Conservation (phyloP, 35 echinoderm and acorn worm genomes). For the Holothuria glaberrima region DNA sequence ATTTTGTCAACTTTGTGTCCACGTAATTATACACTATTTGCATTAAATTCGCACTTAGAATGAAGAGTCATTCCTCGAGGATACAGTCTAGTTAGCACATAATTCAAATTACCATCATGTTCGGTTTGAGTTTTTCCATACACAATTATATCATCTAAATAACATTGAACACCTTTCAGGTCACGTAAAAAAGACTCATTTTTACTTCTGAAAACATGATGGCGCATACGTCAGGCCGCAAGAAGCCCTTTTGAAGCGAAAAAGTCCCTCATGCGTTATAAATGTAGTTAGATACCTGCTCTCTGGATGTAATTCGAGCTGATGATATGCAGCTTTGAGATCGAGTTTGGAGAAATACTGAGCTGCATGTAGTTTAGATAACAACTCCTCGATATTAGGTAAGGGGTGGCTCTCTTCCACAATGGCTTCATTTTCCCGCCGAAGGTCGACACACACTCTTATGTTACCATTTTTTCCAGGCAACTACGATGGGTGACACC, state of each 20-base stretch:
- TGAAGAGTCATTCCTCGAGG: slow-evolving; percentile 54
- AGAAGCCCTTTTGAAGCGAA: slow-evolving; percentile 46
- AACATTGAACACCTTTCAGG: slow-evolving; percentile 54
- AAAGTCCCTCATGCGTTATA: slow-evolving; percentile 67
- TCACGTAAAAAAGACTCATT: slow-evolving; percentile 19
- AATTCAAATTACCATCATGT: slow-evolving; percentile 55
- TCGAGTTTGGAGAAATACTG: slow-evolving; percentile 12
- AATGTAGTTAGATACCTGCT: slow-evolving; percentile 56
- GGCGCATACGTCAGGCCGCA: slow-evolving; percentile 65
- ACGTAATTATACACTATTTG: slow-evolving; percentile 35
- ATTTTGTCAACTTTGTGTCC: slow-evolving; percentile 54
- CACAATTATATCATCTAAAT: slow-evolving; percentile 35
- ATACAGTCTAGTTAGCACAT: slow-evolving; percentile 46
- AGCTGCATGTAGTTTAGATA: background rate
- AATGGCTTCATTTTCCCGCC: slow-evolving; percentile 27
- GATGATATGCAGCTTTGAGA: slow-evolving; percentile 66
- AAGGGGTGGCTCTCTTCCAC: background rate
- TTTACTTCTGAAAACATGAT: slow-evolving; percentile 54
- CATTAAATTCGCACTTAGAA: slow-evolving; percentile 68
- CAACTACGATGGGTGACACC: slow-evolving; percentile 33
- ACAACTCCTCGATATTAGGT: background rate
- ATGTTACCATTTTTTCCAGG: slow-evolving; percentile 21
- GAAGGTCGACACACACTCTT: slow-evolving; percentile 50
- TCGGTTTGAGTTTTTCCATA: slow-evolving; percentile 51
- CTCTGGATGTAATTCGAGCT: slow-evolving; percentile 54